Percentiles rank a stretch among this genome's conserved stretches.
phyloP scores from a whole-genome alignment of 2,888 invertebrate species.

The Adineta ricciae region DNA sequence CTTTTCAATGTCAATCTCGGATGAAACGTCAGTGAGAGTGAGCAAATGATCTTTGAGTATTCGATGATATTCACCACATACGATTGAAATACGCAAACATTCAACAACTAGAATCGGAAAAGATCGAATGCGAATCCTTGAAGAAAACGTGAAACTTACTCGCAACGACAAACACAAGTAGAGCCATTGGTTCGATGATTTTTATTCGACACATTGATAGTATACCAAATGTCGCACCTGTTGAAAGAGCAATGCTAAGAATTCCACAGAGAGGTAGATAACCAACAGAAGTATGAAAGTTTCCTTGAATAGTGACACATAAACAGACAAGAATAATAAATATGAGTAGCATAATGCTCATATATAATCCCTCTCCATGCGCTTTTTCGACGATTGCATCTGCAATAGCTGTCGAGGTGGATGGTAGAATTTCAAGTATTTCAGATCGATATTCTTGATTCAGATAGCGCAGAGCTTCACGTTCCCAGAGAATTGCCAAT shows the following conservation, averaged over 20 bases:
- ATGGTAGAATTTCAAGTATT: not conserved
- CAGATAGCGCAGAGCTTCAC: not conserved
- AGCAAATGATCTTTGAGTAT: not conserved
- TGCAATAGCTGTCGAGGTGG: not conserved
- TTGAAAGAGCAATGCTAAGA: not conserved
- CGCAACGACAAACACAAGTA: not conserved
- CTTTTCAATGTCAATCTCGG: not conserved
- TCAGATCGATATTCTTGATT: not conserved
- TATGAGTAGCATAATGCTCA: not conserved
- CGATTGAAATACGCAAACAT: not conserved
- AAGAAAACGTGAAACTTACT: not conserved
- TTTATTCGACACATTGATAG: not conserved
- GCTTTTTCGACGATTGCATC: not conserved
- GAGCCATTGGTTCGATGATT: not conserved
- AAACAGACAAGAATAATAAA: not conserved
- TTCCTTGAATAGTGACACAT: not conserved
- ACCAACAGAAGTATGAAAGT: not conserved
- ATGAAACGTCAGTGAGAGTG: not conserved
- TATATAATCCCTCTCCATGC: not conserved
- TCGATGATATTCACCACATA: conserved; percentile 6
- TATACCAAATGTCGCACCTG: conserved; percentile 6
- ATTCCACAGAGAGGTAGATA: not conserved
- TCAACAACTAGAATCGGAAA: not conserved
- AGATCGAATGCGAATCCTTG: not conserved
- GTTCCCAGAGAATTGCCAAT: not conserved